A percentile compares a stretch with the other conserved stretches of the same genome.
Conservation (phyloP, 2,797 vertebrate genomes). For the Hypotaenidia philippensis region DNA sequence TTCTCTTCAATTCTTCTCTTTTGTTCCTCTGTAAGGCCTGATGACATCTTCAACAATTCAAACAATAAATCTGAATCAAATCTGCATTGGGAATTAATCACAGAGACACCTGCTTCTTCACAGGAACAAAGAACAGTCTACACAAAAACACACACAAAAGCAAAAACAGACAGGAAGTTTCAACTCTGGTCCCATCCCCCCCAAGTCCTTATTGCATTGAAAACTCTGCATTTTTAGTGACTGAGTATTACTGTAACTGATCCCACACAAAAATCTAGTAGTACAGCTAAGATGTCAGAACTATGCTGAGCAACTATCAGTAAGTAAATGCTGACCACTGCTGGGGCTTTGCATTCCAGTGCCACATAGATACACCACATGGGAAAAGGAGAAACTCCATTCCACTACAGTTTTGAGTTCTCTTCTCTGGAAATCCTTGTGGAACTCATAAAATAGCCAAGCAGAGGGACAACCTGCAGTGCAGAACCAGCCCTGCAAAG, state of each 20-base stretch:
- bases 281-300: background rate
- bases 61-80: background rate
- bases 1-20: slow-evolving; percentile 93
- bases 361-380: accelerated
- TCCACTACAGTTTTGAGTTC: background rate
- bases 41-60: slow-evolving; percentile 84
- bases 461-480: background rate
- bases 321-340: background rate
- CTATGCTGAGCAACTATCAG: background rate
- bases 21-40: slow-evolving; percentile 90
- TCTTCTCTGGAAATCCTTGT: background rate
- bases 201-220: background rate
- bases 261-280: background rate
- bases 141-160: background rate
- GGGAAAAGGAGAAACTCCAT: background rate
- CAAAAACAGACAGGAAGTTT: background rate
- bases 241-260: background rate
- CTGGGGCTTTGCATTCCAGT: background rate
- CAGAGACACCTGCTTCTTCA: background rate
- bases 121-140: background rate
- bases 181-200: background rate
- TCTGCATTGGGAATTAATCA: background rate
- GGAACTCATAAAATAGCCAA: background rate
- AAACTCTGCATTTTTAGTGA: background rate
- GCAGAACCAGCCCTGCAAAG: background rate